Conservation (phyloP, 2,113 vertebrate genomes). For the Semnornis frantzii region DNA sequence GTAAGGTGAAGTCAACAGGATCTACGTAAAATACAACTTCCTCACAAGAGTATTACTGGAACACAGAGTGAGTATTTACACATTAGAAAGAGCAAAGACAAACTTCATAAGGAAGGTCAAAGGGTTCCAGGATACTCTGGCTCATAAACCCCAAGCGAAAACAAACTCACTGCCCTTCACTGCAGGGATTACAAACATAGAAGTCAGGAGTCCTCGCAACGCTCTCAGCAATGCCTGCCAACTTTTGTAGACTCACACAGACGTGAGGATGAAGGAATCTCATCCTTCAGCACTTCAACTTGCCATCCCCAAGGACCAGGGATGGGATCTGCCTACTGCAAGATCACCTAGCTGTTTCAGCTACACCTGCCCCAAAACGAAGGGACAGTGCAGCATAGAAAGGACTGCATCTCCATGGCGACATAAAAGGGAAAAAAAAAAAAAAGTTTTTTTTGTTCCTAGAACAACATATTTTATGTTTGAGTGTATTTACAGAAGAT, state of each 20-base stretch:
- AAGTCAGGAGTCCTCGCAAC: neutral
- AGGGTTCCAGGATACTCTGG: neutral
- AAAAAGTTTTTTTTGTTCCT: accelerated
- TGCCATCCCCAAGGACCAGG: neutral
- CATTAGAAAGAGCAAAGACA: neutral
- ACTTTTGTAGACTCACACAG: accelerated
- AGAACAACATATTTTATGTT: neutral
- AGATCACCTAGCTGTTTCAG: neutral
- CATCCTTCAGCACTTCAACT: neutral
- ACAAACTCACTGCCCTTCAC: neutral
- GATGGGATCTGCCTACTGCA: neutral
- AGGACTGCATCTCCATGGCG: accelerated
- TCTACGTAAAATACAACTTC: neutral
- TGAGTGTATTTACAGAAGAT: accelerated
- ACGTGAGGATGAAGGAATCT: accelerated
- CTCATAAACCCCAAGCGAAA: neutral
- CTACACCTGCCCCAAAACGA: neutral
- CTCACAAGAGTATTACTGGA: neutral
- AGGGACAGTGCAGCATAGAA: accelerated
- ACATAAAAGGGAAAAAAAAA: too few relatives aligned
- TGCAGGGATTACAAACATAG: accelerated
- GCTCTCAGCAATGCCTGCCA: neutral
- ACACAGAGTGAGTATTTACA: accelerated
- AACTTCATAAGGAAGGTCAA: neutral
- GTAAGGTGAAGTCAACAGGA: neutral